phyloP scores from a whole-genome alignment of 2,113 vertebrate genomes.

The Himantopus leucocephalus region DNA sequence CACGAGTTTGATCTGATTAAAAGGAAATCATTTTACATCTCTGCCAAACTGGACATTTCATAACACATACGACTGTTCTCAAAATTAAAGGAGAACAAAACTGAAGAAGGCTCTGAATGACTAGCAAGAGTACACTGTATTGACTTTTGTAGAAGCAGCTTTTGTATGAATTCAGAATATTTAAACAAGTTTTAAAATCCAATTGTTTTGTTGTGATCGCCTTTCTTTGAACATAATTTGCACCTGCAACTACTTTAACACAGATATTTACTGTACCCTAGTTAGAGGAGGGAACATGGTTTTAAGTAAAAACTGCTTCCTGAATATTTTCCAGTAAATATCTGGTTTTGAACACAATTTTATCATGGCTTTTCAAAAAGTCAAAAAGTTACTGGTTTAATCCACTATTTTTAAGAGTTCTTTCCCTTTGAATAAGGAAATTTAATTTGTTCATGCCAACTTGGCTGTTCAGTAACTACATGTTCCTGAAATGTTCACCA shows the following conservation, averaged over 20 bases:
- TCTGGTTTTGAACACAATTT: background rate
- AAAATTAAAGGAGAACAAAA: background rate
- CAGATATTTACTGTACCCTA: background rate
- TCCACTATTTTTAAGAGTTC: background rate
- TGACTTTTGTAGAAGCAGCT: background rate
- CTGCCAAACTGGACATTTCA: background rate
- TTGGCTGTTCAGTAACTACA: background rate
- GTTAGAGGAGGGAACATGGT: background rate
- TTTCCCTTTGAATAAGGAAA: background rate
- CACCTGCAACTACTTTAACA: background rate
- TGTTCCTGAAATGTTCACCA: background rate
- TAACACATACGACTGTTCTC: background rate
- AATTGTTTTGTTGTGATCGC: background rate
- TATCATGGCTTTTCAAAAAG: background rate
- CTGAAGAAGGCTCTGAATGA: background rate
- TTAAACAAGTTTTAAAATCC: background rate
- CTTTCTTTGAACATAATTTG: background rate
- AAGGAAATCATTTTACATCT: background rate
- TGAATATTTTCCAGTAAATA: background rate
- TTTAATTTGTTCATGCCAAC: background rate
- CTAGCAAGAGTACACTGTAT: background rate
- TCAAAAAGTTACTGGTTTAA: background rate
- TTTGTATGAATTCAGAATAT: background rate
- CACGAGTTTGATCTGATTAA: background rate
- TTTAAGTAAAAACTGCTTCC: background rate